phyloP scores from a whole-genome alignment of 2,797 vertebrate species.

The Mus spretus region DNA sequence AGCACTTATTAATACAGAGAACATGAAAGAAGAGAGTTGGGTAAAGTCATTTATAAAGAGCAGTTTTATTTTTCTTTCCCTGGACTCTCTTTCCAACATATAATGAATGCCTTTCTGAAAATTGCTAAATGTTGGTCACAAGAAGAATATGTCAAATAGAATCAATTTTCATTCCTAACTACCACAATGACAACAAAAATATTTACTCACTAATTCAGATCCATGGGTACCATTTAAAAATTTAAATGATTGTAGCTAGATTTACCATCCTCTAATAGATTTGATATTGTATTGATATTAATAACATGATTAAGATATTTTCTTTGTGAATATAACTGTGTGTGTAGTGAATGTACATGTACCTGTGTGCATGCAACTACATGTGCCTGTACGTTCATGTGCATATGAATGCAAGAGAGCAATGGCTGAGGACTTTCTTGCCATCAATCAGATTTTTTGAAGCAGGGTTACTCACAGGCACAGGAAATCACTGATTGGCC shows the following conservation, averaged over 20 bases:
- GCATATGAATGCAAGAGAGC: too few species aligned
- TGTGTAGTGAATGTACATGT: neutral
- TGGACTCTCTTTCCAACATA: neutral
- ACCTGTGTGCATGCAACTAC: neutral
- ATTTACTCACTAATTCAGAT: neutral
- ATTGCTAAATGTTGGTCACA: neutral
- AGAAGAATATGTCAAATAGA: neutral
- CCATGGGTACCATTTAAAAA: too few species aligned
- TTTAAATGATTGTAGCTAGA: neutral
- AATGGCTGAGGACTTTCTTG: neutral
- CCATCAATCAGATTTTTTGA: neutral
- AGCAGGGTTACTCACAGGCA: neutral
- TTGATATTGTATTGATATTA: neutral
- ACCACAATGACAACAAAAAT: neutral
- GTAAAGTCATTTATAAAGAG: conserved; percentile 1
- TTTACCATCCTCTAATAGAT: neutral
- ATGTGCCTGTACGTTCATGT: neutral
- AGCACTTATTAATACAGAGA: neutral
- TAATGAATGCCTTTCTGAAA: neutral
- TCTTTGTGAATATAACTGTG: neutral
- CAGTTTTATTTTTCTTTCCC: neutral
- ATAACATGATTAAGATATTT: neutral
- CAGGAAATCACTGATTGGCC: neutral
- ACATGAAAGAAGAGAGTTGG: neutral
- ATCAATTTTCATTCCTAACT: neutral